A percentile compares a stretch with the other conserved stretches of the same genome.
Conservation (phyloP, 2,888 invertebrate genomes). For the Tridacna crocea region DNA sequence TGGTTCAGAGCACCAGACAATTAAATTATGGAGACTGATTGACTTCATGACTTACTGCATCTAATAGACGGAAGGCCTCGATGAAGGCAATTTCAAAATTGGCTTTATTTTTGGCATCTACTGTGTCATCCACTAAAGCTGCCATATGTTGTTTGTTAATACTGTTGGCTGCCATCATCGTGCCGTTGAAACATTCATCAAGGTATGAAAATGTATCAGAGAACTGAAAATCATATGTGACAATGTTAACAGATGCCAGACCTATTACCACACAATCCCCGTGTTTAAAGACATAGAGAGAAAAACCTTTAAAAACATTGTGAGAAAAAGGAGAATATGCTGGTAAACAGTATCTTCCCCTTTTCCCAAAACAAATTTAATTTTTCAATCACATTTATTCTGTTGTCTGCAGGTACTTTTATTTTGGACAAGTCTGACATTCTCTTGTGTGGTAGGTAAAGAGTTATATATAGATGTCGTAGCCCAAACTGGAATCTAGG, state of each 20-base stretch:
- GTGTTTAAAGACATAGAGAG: no score
- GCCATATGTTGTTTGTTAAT: conserved; percentile 83
- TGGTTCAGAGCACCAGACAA: not conserved
- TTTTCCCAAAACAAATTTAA: no score
- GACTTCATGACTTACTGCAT: conserved; percentile 48
- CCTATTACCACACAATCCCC: no score
- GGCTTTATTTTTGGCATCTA: conserved; percentile 91
- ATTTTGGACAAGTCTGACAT: no score
- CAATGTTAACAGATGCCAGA: not conserved
- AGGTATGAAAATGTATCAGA: conserved; percentile 90
- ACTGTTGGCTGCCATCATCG: conserved; percentile 92
- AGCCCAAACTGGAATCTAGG: no score
- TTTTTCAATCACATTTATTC: no score
- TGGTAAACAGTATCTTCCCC: no score
- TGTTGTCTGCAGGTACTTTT: no score
- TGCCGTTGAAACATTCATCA: conserved; percentile 93
- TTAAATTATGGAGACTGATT: not conserved
- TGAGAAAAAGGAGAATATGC: no score
- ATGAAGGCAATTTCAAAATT: conserved; percentile 93
- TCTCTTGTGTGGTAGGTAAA: no score
- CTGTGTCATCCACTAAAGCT: conserved; percentile 83
- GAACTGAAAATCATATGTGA: conserved; percentile 85
- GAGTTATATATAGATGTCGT: no score
- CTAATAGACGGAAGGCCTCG: conserved; percentile 92
- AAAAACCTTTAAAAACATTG: no score